Evolutionary conservation across 2,113 vertebrate species (phyloP).

Genomic region (Cyanocitta stelleri): DNA sequence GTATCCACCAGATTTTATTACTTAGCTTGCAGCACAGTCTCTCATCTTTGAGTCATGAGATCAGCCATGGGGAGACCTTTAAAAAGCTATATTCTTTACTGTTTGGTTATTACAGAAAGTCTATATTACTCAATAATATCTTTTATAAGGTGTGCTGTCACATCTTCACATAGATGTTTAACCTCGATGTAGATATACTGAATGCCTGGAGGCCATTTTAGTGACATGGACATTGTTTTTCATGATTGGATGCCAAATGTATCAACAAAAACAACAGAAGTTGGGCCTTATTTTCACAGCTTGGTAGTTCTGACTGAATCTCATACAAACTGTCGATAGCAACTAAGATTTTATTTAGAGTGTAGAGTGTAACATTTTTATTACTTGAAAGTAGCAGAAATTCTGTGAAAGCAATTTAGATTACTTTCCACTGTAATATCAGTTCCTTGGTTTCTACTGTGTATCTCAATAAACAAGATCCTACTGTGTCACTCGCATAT

Average conservation of each 20-base stretch:
- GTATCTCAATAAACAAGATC: constrained; percentile 71
- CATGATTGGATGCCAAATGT: constrained; percentile 78
- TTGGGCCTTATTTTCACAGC: constrained; percentile 71
- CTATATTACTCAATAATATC: constrained; percentile 85
- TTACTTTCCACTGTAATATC: constrained; percentile 63
- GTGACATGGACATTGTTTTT: constrained; percentile 78
- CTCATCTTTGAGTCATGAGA: constrained; percentile 87
- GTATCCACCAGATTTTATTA: constrained; percentile 87
- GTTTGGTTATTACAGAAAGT: constrained; percentile 87
- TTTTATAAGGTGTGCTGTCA: constrained; percentile 83
- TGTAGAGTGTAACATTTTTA: constrained; percentile 73
- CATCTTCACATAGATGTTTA: constrained; percentile 82
- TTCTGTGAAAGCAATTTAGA: constrained; percentile 77
- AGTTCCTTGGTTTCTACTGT: constrained; percentile 63
- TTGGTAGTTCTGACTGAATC: constrained; percentile 71
- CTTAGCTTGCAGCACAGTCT: constrained; percentile 85
- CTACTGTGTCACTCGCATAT: constrained; percentile 25
- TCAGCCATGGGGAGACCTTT: constrained; percentile 84
- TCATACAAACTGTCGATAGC: constrained; percentile 73
- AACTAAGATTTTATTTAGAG: constrained; percentile 77
- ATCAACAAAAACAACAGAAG: constrained; percentile 74
- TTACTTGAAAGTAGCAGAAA: constrained; percentile 74
- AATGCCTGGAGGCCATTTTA: constrained; percentile 76
- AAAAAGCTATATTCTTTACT: constrained; percentile 85
- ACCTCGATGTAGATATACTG: constrained; percentile 78